These are phyloP conservation scores for Labeo rohita DNA, from an alignment of 2,113 vertebrate species.

Conservation along the genomic window DNA sequence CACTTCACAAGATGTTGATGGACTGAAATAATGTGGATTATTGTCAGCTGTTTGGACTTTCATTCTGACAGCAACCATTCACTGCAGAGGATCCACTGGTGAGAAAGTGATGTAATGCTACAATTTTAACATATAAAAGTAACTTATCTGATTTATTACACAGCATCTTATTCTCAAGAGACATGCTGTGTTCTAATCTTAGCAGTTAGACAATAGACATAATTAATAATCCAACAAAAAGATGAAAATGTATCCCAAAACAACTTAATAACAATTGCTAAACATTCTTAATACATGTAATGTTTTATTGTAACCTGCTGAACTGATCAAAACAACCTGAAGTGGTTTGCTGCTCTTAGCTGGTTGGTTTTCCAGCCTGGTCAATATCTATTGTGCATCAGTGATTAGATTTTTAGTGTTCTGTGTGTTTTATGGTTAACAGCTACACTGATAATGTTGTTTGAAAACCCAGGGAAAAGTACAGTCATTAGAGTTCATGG, in stretches of 20 bases:
- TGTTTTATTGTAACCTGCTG: not conserved
- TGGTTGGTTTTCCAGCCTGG: not conserved
- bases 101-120: too few species aligned
- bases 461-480: not conserved
- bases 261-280: not conserved
- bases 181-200: not conserved
- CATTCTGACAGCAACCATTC: not conserved
- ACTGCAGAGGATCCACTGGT: too few species aligned
- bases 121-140: not conserved
- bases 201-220: not conserved
- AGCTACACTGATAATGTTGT: not conserved
- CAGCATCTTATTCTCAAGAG: not conserved
- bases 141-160: not conserved
- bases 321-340: not conserved
- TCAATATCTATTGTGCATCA: not conserved
- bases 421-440: not conserved
- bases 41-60: not conserved
- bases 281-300: not conserved
- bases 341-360: not conserved
- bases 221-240: not conserved
- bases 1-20: not conserved
- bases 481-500: not conserved
- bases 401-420: not conserved
- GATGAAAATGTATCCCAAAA: not conserved
- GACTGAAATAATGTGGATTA: too few species aligned